Percentiles rank a stretch among this genome's conserved stretches.
These are phyloP conservation scores for Podiceps cristatus DNA, from an alignment of 2,113 vertebrate genomes.

Conservation along the genomic window DNA sequence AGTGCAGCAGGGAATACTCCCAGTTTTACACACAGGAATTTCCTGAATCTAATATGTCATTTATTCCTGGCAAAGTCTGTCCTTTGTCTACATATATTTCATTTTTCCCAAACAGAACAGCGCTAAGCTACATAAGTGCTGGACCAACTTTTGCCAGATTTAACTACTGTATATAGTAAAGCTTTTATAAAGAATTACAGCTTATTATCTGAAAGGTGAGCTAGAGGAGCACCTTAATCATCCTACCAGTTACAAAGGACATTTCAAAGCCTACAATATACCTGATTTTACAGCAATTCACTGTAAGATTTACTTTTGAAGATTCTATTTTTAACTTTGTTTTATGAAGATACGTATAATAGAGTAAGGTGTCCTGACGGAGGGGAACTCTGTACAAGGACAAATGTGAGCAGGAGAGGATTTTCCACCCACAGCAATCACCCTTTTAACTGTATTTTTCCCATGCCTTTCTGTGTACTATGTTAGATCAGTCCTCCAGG, in stretches of 20 bases:
- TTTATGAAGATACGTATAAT: not conserved
- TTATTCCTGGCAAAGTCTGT: constrained; percentile 68
- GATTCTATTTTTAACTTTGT: not conserved
- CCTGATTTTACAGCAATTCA: not conserved
- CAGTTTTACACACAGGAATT: constrained; percentile 72
- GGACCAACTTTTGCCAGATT: constrained; percentile 16
- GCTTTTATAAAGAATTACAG: constrained; percentile 4
- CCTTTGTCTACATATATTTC: constrained; percentile 64
- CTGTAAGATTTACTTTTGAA: not conserved
- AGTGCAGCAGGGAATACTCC: constrained; percentile 58
- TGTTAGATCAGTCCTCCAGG: not conserved
- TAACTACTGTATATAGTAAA: not conserved
- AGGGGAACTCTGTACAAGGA: not conserved
- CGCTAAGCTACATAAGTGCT: not conserved
- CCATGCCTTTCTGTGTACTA: not conserved
- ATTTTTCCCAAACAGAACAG: constrained; percentile 55
- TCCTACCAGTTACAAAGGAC: not conserved
- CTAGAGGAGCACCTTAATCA: not conserved
- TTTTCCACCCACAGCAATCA: not conserved
- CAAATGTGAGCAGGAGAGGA: not conserved
- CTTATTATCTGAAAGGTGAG: not conserved
- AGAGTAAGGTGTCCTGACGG: not conserved
- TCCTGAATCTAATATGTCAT: constrained; percentile 65
- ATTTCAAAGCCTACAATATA: not conserved
- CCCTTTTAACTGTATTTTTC: not conserved